A percentile compares a stretch with the other conserved stretches of the same genome.
These are phyloP conservation scores for Cydia pomonella DNA, from an alignment of 1,140 invertebrate genomes.

Conservation along the genomic window DNA sequence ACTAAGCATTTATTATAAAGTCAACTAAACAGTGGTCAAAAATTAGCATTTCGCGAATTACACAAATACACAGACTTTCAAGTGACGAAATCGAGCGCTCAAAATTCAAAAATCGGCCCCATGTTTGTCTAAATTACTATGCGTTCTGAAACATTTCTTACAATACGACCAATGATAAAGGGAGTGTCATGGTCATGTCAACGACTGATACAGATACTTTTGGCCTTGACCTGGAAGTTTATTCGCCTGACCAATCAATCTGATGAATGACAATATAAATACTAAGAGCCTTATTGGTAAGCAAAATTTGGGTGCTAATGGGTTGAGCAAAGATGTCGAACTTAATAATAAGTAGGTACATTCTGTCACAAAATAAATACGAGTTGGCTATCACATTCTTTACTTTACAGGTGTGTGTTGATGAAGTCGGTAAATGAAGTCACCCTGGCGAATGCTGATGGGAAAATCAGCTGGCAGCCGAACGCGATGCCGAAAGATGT, in stretches of 20 bases:
- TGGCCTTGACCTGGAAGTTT: background rate
- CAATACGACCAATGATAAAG: too few relatives aligned
- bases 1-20: too few relatives aligned
- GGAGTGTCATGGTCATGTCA: too few relatives aligned
- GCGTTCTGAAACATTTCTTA: too few relatives aligned
- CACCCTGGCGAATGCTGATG: slow-evolving; percentile 80
- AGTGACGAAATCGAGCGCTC: too few relatives aligned
- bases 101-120: too few relatives aligned
- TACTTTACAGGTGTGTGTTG: slow-evolving; percentile 37
- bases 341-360: background rate
- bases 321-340: background rate
- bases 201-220: too few relatives aligned
- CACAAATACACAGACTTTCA: too few relatives aligned
- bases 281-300: background rate
- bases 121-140: too few relatives aligned
- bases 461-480: slow-evolving; percentile 80
- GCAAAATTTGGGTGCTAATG: background rate
- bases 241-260: background rate
- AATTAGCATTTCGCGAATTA: too few relatives aligned
- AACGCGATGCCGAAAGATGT: slow-evolving; percentile 81
- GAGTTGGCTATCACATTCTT: background rate
- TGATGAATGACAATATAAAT: background rate
- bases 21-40: too few relatives aligned
- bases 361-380: background rate
- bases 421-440: slow-evolving; percentile 44